A percentile compares a stretch with the other conserved stretches of the same genome.
Evolutionary conservation across 2,888 invertebrate species (phyloP).

Genomic region (Orthosia incerta): DNA sequence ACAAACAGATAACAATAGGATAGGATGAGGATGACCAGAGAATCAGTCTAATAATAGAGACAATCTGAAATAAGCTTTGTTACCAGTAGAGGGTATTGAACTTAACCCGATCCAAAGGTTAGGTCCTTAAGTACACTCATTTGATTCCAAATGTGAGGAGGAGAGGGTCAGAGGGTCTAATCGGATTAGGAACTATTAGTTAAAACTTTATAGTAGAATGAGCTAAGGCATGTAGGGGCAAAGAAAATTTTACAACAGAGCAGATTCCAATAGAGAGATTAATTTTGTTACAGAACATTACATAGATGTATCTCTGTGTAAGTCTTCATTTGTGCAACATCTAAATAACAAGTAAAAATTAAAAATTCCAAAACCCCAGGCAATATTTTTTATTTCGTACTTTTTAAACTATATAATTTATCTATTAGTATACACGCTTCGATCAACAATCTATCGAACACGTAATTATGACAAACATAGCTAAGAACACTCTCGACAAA

Average conservation of each 20-base stretch:
- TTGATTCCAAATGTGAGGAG: constrained; percentile 2
- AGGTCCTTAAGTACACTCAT: not conserved
- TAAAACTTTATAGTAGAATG: no score
- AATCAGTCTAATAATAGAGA: not conserved
- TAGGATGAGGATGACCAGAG: not conserved
- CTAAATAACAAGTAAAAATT: no score
- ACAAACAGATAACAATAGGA: not conserved
- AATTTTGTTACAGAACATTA: not conserved
- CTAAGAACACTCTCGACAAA: no score
- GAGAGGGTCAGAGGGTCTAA: constrained; percentile 9
- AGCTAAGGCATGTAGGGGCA: no score
- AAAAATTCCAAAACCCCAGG: no score
- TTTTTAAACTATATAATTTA: no score
- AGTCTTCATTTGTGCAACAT: no score
- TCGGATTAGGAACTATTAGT: constrained; percentile 8
- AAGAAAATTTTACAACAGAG: not conserved
- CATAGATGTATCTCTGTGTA: no score
- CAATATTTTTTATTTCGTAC: no score
- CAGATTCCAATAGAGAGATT: not conserved
- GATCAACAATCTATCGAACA: no score
- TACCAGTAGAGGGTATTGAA: not conserved
- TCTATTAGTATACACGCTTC: no score
- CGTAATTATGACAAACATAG: no score
- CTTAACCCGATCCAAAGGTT: not conserved
- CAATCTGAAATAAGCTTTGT: constrained; percentile 15